Evolutionary conservation across 2,888 invertebrate genomes (phyloP).

Genomic region (Chouioia cunea): DNA sequence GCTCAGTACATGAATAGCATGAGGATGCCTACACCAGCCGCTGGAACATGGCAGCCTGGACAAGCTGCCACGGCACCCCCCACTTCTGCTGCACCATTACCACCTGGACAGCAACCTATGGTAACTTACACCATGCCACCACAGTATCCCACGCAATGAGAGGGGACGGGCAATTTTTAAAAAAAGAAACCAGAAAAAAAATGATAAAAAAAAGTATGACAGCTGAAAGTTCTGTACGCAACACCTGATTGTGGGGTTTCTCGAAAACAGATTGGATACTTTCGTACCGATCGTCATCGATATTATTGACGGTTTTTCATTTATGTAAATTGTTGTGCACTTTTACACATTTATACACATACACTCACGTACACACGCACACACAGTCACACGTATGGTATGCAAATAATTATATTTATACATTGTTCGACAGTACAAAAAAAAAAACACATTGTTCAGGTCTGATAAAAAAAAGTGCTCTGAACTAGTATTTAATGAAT

Average conservation of each 20-base stretch:
- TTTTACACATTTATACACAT: neutral
- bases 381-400: neutral
- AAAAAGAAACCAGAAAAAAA: slow-evolving; percentile 44
- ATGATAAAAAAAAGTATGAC: slow-evolving; percentile 45
- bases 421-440: slow-evolving; percentile 33
- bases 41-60: slow-evolving; percentile 68
- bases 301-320: slow-evolving; percentile 26
- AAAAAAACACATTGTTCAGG: slow-evolving; percentile 27
- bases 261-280: slow-evolving; percentile 56
- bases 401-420: slow-evolving; percentile 35
- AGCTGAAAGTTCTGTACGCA: slow-evolving; percentile 48
- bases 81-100: slow-evolving; percentile 63
- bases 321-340: slow-evolving; percentile 25
- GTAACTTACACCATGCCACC: slow-evolving; percentile 78
- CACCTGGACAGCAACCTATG: slow-evolving; percentile 67
- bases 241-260: slow-evolving; percentile 53
- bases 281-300: slow-evolving; percentile 34
- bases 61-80: slow-evolving; percentile 68
- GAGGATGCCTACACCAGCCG: slow-evolving; percentile 70
- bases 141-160: slow-evolving; percentile 90
- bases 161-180: slow-evolving; percentile 51
- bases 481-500: slow-evolving; percentile 15
- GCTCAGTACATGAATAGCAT: slow-evolving; percentile 70
- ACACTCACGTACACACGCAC: neutral
- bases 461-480: slow-evolving; percentile 25